Conservation (phyloP, 2,888 invertebrate genomes). For the Melieria picta region DNA sequence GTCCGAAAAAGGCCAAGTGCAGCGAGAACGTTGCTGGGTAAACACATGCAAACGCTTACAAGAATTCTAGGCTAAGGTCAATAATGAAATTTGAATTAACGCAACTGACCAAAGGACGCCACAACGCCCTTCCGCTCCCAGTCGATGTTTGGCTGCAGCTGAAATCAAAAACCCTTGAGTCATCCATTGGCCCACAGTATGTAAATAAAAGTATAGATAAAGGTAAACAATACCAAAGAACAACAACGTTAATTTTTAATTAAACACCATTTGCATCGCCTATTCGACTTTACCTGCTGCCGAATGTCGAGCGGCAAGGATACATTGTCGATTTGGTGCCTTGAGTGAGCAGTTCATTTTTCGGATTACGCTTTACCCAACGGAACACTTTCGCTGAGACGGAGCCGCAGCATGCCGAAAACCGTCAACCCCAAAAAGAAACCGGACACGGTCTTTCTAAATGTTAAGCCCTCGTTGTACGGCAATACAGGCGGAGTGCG, state of each 20-base stretch:
- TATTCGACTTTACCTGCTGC: slow-evolving; percentile 29
- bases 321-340: slow-evolving; percentile 19
- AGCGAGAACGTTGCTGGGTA: neutral
- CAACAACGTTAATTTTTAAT: slow-evolving; percentile 43
- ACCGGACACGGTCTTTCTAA: slow-evolving; percentile 60
- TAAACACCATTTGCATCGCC: slow-evolving; percentile 2
- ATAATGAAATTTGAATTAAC: neutral
- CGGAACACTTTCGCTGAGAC: too few relatives aligned
- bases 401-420: slow-evolving; percentile 51
- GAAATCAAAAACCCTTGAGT: too few relatives aligned
- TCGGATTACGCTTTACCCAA: too few relatives aligned
- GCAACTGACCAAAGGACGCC: neutral
- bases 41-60: neutral
- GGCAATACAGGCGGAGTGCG: slow-evolving; percentile 51
- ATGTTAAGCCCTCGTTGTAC: slow-evolving; percentile 59
- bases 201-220: slow-evolving; percentile 25
- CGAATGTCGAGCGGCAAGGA: slow-evolving; percentile 15
- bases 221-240: slow-evolving; percentile 20
- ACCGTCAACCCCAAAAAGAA: slow-evolving; percentile 56
- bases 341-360: neutral
- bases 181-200: neutral
- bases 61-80: slow-evolving; percentile 36
- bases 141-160: too few relatives aligned
- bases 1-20: too few relatives aligned
- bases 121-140: neutral